phyloP scores from a whole-genome alignment of 2,797 vertebrate genomes.

The Sebastes matsubarae region DNA sequence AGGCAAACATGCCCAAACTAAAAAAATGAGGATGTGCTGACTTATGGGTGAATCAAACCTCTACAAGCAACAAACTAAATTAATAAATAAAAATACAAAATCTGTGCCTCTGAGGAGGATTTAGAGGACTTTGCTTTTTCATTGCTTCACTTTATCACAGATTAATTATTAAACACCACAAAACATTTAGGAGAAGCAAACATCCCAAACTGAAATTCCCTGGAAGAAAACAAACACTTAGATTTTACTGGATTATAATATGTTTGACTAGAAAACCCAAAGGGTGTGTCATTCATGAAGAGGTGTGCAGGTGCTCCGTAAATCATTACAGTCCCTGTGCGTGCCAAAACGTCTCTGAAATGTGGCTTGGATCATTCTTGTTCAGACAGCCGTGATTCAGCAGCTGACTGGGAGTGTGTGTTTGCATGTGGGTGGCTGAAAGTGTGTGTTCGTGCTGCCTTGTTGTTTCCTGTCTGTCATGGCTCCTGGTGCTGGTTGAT shows the following conservation, averaged over 20 bases:
- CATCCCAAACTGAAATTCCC: neutral
- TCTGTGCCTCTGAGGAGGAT: conserved; percentile 9
- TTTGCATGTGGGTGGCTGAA: conserved; percentile 3
- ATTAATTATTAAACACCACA: conserved; percentile 16
- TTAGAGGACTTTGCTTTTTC: neutral
- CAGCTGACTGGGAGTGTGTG: conserved; percentile 32
- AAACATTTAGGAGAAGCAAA: neutral
- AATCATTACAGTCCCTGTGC: conserved; percentile 17
- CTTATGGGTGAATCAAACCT: neutral
- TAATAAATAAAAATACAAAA: neutral
- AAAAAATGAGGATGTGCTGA: neutral
- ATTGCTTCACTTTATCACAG: neutral
- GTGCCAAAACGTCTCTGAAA: conserved; percentile 6
- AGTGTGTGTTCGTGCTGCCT: neutral
- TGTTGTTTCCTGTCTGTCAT: neutral
- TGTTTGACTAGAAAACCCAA: neutral
- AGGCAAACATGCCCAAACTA: neutral
- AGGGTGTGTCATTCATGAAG: conserved; percentile 7
- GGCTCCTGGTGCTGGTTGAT: neutral
- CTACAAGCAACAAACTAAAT: neutral
- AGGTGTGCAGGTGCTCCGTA: conserved; percentile 31
- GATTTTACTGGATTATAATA: neutral
- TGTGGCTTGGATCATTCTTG: conserved; percentile 29
- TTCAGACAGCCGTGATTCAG: conserved; percentile 54
- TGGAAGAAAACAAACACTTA: neutral